Evolutionary conservation across 2,888 invertebrate species (phyloP).

Genomic region (Caenorhabditis panamensis): DNA sequence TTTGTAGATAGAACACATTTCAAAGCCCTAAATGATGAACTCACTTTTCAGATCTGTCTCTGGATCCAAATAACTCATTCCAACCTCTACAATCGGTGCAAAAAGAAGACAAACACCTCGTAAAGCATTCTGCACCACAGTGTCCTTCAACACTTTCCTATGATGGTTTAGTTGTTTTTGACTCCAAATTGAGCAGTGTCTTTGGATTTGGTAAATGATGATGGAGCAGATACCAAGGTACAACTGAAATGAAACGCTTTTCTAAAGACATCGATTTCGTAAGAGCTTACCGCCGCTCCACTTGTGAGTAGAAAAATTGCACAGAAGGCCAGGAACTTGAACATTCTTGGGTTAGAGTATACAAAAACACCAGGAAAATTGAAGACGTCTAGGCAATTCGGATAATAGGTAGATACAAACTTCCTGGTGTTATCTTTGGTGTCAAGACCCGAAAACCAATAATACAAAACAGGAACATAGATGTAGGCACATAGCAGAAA

Average conservation of each 20-base stretch:
- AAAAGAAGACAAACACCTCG: neutral
- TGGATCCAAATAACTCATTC: neutral
- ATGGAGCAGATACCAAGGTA: neutral
- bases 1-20: neutral
- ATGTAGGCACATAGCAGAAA: neutral
- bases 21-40: neutral
- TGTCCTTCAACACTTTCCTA: constrained; percentile 4
- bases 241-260: constrained; percentile 6
- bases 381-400: neutral
- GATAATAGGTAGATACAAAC: neutral
- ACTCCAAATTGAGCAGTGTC: neutral
- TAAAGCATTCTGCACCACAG: neutral
- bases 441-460: neutral
- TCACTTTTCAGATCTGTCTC: neutral
- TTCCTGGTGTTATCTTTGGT: neutral
- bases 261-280: neutral
- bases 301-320: neutral
- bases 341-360: neutral
- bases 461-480: neutral
- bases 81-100: neutral
- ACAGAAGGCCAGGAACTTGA: neutral
- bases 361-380: neutral
- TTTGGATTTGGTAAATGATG: neutral
- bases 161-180: neutral
- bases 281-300: neutral